phyloP scores from a whole-genome alignment of 2,888 invertebrate genomes.

The Caenorhabditis imperialis region DNA sequence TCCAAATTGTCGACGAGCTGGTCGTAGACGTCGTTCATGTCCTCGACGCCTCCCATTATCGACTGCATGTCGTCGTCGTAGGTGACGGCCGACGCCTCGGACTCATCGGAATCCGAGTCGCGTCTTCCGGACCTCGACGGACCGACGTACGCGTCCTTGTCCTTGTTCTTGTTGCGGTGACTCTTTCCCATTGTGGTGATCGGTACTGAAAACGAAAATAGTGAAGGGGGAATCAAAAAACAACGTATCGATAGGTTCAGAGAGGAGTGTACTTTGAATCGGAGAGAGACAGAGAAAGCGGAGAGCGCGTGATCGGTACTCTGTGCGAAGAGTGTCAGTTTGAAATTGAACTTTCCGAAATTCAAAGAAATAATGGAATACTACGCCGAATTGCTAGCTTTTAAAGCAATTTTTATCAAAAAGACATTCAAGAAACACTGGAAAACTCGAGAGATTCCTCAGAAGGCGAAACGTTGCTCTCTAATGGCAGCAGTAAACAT shows the following conservation, averaged over 20 bases:
- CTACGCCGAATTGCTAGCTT: too few relatives aligned
- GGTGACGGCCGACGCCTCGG: conserved; percentile 60
- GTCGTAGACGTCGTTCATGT: conserved; percentile 62
- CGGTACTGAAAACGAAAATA: neutral
- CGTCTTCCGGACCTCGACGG: conserved; percentile 24
- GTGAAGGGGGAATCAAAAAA: neutral
- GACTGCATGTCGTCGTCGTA: conserved; percentile 64
- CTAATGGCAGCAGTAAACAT: conserved; percentile 3
- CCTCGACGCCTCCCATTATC: conserved; percentile 64
- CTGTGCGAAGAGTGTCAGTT: conserved; percentile 1
- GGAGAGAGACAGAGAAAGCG: neutral
- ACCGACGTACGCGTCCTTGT: conserved; percentile 54
- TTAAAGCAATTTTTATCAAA: too few relatives aligned
- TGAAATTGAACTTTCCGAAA: too few relatives aligned
- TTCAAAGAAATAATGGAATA: too few relatives aligned
- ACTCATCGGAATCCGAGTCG: conserved; percentile 55
- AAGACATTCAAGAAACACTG: conserved; percentile 13
- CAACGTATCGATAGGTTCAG: neutral
- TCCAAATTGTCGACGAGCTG: conserved; percentile 88
- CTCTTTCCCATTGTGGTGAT: conserved; percentile 59
- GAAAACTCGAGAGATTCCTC: neutral
- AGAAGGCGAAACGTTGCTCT: too few relatives aligned
- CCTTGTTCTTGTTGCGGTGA: conserved; percentile 62
- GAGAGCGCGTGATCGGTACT: conserved; percentile 19
- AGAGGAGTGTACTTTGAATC: neutral